Conservation (phyloP, 2,888 invertebrate genomes). For the Andrena praecox region DNA sequence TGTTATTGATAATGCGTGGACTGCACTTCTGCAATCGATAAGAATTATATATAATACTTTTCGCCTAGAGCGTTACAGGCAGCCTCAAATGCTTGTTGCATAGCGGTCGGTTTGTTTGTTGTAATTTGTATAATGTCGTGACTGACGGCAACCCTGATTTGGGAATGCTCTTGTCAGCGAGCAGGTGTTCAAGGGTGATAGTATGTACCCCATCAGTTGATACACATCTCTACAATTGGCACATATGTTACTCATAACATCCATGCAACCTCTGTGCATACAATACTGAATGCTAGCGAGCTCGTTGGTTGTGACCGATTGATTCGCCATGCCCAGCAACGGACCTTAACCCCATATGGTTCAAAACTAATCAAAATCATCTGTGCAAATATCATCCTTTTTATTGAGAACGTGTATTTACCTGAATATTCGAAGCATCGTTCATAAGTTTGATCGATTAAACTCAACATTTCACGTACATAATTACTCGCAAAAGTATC, state of each 20-base stretch:
- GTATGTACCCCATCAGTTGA: slow-evolving; percentile 61
- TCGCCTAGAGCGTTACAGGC: no score
- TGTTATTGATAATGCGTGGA: no score
- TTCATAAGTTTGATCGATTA: no score
- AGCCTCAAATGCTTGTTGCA: no score
- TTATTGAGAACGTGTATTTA: background rate
- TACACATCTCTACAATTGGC: slow-evolving; percentile 69
- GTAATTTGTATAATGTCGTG: slow-evolving; percentile 1
- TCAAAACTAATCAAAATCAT: slow-evolving; percentile 43
- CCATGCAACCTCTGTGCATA: slow-evolving; percentile 75
- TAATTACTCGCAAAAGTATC: no score
- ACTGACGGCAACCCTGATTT: slow-evolving; percentile 42
- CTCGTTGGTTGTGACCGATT: slow-evolving; percentile 74
- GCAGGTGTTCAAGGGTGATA: slow-evolving; percentile 75
- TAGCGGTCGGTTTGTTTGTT: no score
- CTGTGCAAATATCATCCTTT: slow-evolving; percentile 21
- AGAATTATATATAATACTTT: no score
- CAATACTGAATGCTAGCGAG: slow-evolving; percentile 48
- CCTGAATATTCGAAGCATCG: no score
- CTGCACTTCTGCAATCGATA: no score
- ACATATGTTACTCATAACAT: slow-evolving; percentile 80
- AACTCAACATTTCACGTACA: no score
- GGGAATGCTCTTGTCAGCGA: slow-evolving; percentile 61
- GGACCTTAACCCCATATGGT: slow-evolving; percentile 62
- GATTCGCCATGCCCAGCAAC: slow-evolving; percentile 71